phyloP scores from a whole-genome alignment of 2,113 vertebrate species.

The Perognathus longimembris region DNA sequence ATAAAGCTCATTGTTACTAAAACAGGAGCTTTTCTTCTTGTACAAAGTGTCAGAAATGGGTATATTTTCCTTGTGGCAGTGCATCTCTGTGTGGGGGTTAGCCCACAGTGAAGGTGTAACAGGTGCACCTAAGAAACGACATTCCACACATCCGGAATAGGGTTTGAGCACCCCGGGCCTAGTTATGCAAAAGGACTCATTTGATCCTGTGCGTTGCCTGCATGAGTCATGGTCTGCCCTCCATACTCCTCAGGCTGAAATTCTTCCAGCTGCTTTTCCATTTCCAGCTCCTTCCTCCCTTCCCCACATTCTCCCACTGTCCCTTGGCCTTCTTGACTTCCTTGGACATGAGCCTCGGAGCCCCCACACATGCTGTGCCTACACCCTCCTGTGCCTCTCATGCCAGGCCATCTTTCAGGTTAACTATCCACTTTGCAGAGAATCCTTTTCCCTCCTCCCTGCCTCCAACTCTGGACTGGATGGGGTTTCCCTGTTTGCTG shows the following conservation, averaged over 20 bases:
- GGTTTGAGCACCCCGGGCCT: neutral
- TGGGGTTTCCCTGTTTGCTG: neutral
- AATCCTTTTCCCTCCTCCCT: neutral
- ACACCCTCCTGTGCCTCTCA: neutral
- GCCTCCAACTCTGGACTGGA: neutral
- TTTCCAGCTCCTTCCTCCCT: neutral
- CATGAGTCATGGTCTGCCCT: neutral
- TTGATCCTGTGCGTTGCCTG: too few species aligned
- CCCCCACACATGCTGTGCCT: neutral
- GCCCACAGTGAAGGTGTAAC: neutral
- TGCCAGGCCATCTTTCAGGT: neutral
- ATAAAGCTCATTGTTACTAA: neutral
- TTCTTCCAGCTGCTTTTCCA: rapidly evolving
- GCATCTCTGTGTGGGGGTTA: neutral
- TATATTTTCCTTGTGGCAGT: neutral
- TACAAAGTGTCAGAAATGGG: neutral
- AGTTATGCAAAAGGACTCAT: neutral
- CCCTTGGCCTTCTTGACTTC: neutral
- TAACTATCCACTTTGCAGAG: neutral
- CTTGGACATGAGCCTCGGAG: neutral
- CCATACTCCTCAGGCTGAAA: neutral
- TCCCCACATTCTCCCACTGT: neutral
- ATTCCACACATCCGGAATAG: too few species aligned
- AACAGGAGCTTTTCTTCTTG: neutral
- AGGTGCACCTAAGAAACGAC: neutral